Percentiles rank a stretch among this genome's conserved stretches.
These are phyloP conservation scores for Australoheros facetus DNA, from an alignment of 2,797 vertebrate genomes.

Conservation along the genomic window DNA sequence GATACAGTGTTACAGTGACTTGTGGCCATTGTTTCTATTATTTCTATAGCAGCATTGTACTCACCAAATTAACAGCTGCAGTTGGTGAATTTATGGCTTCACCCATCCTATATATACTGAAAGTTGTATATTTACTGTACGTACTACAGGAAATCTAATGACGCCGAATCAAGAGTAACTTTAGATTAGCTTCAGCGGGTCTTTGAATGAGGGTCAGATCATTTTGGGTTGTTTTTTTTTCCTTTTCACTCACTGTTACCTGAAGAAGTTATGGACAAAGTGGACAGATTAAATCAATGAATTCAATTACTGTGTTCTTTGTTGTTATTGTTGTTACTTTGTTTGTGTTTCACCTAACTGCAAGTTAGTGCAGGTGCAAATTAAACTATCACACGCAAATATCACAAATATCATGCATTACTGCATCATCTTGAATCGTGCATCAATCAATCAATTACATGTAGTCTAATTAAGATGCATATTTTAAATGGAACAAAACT, in stretches of 20 bases:
- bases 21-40: background rate
- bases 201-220: too few relatives aligned
- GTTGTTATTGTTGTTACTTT: too few relatives aligned
- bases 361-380: background rate
- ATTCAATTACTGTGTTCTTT: too few relatives aligned
- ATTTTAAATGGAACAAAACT: background rate
- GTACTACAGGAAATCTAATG: background rate
- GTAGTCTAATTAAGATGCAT: background rate
- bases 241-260: too few relatives aligned
- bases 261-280: too few relatives aligned
- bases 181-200: too few relatives aligned
- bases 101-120: background rate
- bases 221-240: too few relatives aligned
- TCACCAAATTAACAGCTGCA: background rate
- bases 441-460: background rate
- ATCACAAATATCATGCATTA: background rate
- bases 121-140: background rate
- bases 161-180: background rate
- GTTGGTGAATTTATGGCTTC: background rate
- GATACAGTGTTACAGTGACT: background rate
- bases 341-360: too few relatives aligned
- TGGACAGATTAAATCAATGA: too few relatives aligned
- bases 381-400: background rate
- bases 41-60: background rate
- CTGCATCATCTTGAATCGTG: background rate